These are phyloP conservation scores for Villa cingulata DNA, from an alignment of 2,888 invertebrate species.

Conservation along the genomic window DNA sequence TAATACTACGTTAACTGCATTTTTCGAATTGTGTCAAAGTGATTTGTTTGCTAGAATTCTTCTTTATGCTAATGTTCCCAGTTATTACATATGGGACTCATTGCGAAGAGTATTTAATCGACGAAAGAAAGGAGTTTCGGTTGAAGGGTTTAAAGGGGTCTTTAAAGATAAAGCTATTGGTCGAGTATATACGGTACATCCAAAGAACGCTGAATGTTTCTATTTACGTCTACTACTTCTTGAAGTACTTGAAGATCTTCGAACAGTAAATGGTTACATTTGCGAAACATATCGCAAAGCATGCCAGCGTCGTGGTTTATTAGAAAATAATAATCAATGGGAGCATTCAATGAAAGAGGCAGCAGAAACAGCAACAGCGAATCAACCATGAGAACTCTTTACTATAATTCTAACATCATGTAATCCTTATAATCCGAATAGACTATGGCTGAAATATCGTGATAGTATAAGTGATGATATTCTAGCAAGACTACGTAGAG, in stretches of 20 bases:
- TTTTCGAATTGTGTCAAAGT: no score
- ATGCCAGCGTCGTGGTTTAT: constrained; percentile 22
- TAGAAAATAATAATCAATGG: constrained; percentile 20
- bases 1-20: no score
- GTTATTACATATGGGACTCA: constrained; percentile 24
- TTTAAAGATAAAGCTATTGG: constrained; percentile 25
- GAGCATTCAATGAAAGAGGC: constrained; percentile 10
- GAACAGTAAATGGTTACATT: constrained; percentile 28
- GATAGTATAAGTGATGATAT: neutral
- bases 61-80: constrained; percentile 25
- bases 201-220: constrained; percentile 24
- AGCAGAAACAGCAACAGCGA: constrained; percentile 5
- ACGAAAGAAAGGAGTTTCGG: constrained; percentile 22
- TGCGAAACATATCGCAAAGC: constrained; percentile 26
- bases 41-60: no score
- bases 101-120: constrained; percentile 23
- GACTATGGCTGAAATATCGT: constrained; percentile 12
- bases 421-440: constrained; percentile 8
- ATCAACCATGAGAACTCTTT: constrained; percentile 13
- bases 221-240: constrained; percentile 26
- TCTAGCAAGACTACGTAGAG: neutral
- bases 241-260: constrained; percentile 19
- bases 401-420: constrained; percentile 13
- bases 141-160: constrained; percentile 19
- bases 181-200: constrained; percentile 27